phyloP scores from a whole-genome alignment of 2,113 vertebrate genomes.

The Tetrax tetrax region DNA sequence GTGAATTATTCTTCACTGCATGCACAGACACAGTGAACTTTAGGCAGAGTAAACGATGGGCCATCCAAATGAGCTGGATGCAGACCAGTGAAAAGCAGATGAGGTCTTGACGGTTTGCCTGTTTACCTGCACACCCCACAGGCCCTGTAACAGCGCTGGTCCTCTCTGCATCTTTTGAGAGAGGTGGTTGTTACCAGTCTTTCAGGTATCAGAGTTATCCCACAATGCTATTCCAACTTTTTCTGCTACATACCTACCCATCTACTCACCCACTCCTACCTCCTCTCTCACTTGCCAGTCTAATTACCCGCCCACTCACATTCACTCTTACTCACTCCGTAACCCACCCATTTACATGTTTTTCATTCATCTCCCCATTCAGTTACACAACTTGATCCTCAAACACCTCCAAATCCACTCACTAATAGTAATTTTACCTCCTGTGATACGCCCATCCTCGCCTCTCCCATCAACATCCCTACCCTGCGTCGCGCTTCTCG shows the following conservation, averaged over 20 bases:
- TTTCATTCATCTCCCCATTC: neutral
- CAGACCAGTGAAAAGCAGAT: neutral
- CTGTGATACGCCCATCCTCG: neutral
- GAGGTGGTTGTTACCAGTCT: neutral
- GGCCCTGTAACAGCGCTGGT: neutral
- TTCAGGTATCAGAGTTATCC: neutral
- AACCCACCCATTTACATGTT: slow-evolving; percentile 24
- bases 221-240: neutral
- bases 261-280: slow-evolving; percentile 35
- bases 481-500: accelerated
- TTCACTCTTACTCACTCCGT: slow-evolving; percentile 40
- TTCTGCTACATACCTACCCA: slow-evolving; percentile 10
- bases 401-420: neutral
- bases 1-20: neutral
- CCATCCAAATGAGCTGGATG: neutral
- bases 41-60: accelerated
- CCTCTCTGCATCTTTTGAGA: neutral
- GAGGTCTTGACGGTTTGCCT: neutral
- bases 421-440: neutral
- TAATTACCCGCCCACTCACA: slow-evolving; percentile 40
- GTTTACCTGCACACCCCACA: neutral
- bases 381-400: neutral
- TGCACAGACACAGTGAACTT: neutral
- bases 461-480: neutral
- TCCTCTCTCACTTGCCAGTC: slow-evolving; percentile 55